Conservation (phyloP, 2,113 vertebrate genomes). For the Callithrix jacchus region DNA sequence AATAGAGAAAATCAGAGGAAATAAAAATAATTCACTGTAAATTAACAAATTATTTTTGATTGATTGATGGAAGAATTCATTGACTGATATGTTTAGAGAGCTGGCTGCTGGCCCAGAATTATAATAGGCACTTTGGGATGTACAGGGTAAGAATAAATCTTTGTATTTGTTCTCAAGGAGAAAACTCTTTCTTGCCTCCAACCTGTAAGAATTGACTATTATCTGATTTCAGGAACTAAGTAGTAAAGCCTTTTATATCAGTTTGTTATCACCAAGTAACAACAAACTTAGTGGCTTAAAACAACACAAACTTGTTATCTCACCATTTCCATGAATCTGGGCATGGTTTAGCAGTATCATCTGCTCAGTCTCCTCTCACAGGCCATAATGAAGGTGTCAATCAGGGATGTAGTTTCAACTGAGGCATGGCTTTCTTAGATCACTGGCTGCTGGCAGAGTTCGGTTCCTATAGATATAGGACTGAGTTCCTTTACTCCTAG, state of each 20-base stretch:
- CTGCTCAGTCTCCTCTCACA: neutral
- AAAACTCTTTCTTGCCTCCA: neutral
- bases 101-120: neutral
- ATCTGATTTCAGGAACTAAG: neutral
- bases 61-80: neutral
- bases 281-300: neutral
- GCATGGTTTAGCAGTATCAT: neutral
- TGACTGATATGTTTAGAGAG: neutral
- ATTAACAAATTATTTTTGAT: neutral
- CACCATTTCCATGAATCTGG: neutral
- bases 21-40: neutral
- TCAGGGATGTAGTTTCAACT: neutral
- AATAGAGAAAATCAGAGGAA: neutral
- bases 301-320: neutral
- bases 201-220: neutral
- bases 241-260: neutral
- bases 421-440: neutral
- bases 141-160: neutral
- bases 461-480: neutral
- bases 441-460: neutral
- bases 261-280: neutral
- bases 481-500: neutral
- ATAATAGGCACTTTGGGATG: neutral
- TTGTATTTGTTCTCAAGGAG: neutral
- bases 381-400: neutral